Conservation (phyloP, 2,888 invertebrate species). For the Drosophila robusta region DNA sequence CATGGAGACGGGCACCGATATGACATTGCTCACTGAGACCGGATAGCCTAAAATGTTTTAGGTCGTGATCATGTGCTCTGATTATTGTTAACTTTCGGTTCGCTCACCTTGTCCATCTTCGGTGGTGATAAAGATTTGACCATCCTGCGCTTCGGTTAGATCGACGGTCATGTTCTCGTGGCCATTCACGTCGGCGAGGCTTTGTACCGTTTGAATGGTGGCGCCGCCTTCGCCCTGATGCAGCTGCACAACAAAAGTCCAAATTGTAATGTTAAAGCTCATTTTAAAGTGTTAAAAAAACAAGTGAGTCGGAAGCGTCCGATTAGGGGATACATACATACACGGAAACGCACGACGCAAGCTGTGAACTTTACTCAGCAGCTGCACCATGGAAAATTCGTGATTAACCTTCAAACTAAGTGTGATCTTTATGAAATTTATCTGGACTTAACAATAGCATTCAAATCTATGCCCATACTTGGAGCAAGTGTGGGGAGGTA, state of each 20-base stretch:
- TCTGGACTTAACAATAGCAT: too few relatives aligned
- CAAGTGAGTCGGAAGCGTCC: too few relatives aligned
- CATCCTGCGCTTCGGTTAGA: conserved; percentile 97
- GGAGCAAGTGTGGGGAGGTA: too few relatives aligned
- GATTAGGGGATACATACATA: too few relatives aligned
- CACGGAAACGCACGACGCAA: too few relatives aligned
- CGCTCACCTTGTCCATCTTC: conserved; percentile 95
- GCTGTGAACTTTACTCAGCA: too few relatives aligned
- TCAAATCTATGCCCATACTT: too few relatives aligned
- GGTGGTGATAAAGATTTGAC: conserved; percentile 97
- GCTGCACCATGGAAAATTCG: too few relatives aligned
- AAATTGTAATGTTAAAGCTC: background rate
- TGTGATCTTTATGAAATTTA: too few relatives aligned
- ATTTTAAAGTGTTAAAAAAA: too few relatives aligned
- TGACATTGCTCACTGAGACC: conserved; percentile 95
- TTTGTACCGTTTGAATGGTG: conserved; percentile 89
- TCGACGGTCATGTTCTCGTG: conserved; percentile 94
- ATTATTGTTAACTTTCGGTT: background rate
- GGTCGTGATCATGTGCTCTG: too few relatives aligned
- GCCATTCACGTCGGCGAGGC: conserved; percentile 89
- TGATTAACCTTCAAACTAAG: too few relatives aligned
- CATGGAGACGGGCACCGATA: conserved; percentile 98
- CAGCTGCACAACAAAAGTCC: conserved; percentile 85
- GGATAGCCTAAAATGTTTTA: conserved; percentile 86
- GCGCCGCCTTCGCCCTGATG: conserved; percentile 89